Evolutionary conservation across 1,140 invertebrate genomes (phyloP).

Genomic region (Drosophila takahashii): DNA sequence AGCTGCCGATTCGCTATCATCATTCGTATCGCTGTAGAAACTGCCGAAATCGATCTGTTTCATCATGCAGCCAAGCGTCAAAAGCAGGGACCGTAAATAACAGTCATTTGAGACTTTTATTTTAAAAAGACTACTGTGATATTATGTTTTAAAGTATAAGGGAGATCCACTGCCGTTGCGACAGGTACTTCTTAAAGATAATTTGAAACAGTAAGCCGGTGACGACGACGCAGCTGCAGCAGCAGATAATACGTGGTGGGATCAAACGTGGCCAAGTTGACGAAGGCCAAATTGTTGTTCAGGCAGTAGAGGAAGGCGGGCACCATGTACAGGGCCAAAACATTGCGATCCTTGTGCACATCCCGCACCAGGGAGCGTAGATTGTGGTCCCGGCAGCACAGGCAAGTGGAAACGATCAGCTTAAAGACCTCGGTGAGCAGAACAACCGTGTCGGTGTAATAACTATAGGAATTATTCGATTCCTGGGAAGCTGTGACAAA

Average conservation of each 20-base stretch:
- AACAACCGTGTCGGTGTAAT: constrained; percentile 95
- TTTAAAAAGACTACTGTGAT: too few species aligned
- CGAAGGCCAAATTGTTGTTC: constrained; percentile 97
- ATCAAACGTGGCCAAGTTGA: constrained; percentile 95
- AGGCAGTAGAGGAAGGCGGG: constrained; percentile 96
- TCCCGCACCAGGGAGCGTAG: constrained; percentile 86
- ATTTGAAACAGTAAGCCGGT: constrained; percentile 96
- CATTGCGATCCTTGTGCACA: constrained; percentile 87
- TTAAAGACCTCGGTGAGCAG: constrained; percentile 95
- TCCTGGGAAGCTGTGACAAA: constrained; percentile 95
- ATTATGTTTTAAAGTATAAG: too few species aligned
- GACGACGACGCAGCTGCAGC: constrained; percentile 96
- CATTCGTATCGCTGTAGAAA: constrained; percentile 69
- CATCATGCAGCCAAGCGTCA: constrained; percentile 96
- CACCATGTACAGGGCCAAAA: constrained; percentile 94
- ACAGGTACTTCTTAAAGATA: constrained; percentile 94
- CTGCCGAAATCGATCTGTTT: constrained; percentile 92
- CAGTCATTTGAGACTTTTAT: too few species aligned
- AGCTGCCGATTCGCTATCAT: constrained; percentile 61
- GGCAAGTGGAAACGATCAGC: constrained; percentile 88
- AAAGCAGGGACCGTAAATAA: too few species aligned
- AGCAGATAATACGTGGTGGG: constrained; percentile 97
- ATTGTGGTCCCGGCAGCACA: constrained; percentile 89
- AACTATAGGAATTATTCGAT: constrained; percentile 91
- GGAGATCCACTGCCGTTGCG: constrained; percentile 94